Evolutionary conservation across 2,888 invertebrate genomes (phyloP).

Genomic region (Agriopis leucophaearia): DNA sequence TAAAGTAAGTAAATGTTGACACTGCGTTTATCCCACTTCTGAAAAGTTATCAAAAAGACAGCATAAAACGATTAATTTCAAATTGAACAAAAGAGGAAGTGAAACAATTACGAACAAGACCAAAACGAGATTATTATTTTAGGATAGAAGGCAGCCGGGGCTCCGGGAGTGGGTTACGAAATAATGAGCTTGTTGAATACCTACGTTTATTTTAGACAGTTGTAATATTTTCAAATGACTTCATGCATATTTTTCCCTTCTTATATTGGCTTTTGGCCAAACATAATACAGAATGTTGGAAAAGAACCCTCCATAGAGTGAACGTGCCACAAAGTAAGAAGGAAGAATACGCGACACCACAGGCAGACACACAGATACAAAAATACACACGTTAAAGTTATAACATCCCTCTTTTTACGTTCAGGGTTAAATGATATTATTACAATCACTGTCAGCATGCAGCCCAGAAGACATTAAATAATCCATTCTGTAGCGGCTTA

Average conservation of each 20-base stretch:
- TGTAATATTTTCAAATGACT: slow-evolving; percentile 6
- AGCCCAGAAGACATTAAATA: slow-evolving; percentile 6
- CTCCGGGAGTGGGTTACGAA: slow-evolving; percentile 7
- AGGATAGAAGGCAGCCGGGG: slow-evolving; percentile 15
- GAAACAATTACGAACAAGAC: slow-evolving; percentile 14
- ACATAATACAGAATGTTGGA: no score
- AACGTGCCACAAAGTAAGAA: no score
- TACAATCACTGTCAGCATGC: neutral
- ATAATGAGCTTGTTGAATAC: slow-evolving; percentile 7
- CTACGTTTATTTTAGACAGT: slow-evolving; percentile 4
- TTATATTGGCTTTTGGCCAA: no score
- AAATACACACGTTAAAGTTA: no score
- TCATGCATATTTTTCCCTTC: neutral
- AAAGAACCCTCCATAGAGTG: no score
- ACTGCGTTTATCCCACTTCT: neutral
- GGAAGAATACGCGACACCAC: no score
- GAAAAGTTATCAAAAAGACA: neutral
- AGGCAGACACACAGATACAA: no score
- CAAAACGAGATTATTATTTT: slow-evolving; percentile 19
- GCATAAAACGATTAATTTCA: slow-evolving; percentile 9
- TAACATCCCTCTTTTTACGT: no score
- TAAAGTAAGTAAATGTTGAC: neutral
- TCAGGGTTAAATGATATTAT: neutral
- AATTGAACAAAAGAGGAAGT: slow-evolving; percentile 14
- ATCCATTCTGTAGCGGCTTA: slow-evolving; percentile 26